Evolutionary conservation across 2,797 vertebrate genomes (phyloP), one percentile per base, ranked within the genome.

Genomic region (Rhinella marina): DNA sequence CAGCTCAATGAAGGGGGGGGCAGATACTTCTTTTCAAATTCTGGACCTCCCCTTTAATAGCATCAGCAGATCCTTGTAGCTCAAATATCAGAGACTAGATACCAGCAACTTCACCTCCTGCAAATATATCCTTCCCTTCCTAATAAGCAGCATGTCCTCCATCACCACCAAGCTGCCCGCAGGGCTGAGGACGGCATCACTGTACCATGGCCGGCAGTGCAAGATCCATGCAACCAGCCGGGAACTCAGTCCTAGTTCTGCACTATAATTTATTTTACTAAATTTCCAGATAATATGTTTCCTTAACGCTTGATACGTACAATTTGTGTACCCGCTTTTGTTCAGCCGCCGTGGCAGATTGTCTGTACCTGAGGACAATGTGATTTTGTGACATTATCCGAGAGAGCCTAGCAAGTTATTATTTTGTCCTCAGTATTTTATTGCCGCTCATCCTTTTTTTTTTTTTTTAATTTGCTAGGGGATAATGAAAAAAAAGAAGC

Each of bases 401-500:
- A 61, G 68, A 56, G 54, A 75, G 70, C 25, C 66, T 61, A 84
- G 27, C 82, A 61, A 32, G 25, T 56, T 76, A 85, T 85, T 79
- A 86, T 86, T 54, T 14, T 57, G 62, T 79, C 84, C 84, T 86
- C 75, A 11, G 23, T 80, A 68, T 78, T 56, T 78, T 86, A 52
- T 54, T 56, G 61, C 50, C 29, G 59, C 25, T 85, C 72, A 85
- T 48, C 8, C 56, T 3, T 32, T 57, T 50, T 32, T 1, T 72
- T 76, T 64, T 68, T 54, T 56, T 68, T 41, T n/a, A 50, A 68
- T 70, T 78, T 64, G 62, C 84, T 78, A 54, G 27, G 19, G 59
- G 21, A 78, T 87, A 87, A 87, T 78, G 73, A 82, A 88, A 83
- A 77, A 82, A 78, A 78, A 77, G 32, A 82, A 8, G 72, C 73